Evolutionary conservation across 2,888 invertebrate species (phyloP), one percentile per base, ranked within the genome.

Genomic region (Acleris laterana): DNA sequence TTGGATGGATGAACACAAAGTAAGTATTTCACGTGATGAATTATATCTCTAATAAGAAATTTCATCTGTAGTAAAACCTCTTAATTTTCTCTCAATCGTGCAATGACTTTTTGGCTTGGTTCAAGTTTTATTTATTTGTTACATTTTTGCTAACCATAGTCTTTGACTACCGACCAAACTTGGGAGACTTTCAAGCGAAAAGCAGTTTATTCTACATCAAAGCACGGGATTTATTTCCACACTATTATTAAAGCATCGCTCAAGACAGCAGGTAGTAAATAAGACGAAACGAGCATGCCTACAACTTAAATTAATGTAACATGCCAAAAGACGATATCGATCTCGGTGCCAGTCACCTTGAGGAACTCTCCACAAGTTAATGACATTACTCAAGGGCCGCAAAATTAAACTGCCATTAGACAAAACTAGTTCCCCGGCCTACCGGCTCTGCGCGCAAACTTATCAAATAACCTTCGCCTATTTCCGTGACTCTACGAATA

Each of bases 401-500:
- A 66, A 62, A 66, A 66, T 66, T 66, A 66, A 66, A 66, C 66
- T 62, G 44, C 56, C 66, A 66, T 66, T 66, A 66, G 61, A 62
- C 66, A 62, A 66, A 66, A 66, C 66, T 66, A 66, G 66, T 66
- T 66, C 66, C 44, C 57, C 57, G 57, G 46, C 42, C 55, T 20
- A 42, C 55, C 38, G 55, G 17, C 22, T 25, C 57, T 46, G 25
- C 57, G 46, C 70, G 72, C 69, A 70, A 71, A 76, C 70, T 73
- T 74, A 75, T 72, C 72, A 73, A 75, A 76, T 66, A 70, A 72
- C 73, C 70, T 68, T 70, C 69, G 70, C 67, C 68, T 63, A 53
- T 69, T 72, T 71, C 71, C 77, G 77, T 79, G 77, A 78, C 79
- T 62, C 32, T 81, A 73, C 72, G 71, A 78, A 79, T 80, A 80